Evolutionary conservation across 2,888 invertebrate species (phyloP), one percentile per base, ranked within the genome.

Genomic region (Diabrotica balteata): DNA sequence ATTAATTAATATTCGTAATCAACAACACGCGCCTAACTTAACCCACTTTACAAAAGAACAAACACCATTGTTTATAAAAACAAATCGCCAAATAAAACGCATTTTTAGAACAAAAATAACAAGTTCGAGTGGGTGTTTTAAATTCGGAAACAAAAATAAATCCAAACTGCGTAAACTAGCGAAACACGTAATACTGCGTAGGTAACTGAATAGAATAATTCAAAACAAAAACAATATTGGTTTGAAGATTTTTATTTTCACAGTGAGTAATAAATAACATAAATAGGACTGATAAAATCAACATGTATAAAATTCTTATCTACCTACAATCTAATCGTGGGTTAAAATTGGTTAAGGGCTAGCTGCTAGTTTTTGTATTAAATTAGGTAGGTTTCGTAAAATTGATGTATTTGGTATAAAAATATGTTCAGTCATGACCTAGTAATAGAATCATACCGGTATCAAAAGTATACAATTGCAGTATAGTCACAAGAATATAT

Each of bases 171-270:
- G 42, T 17, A 42, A 17, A 49, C 8, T n/a, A 32, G 5, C 42
- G 9, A 49, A 44, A 47, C 49, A 47, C 32, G 32, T 32, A 32
- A 32, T 32, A 32, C 32, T 32, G 32, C 32, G 32, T 32, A 32
- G 32, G 32, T 32, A 45, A 60, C 11, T 50, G 50, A 60, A 51
- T n/a, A 7, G 11, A 51, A 60, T 22, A 49, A 42, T 43, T 9
- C 50, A 60, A 43, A 44, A 51, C 43, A 17, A 43, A 17, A 44
- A 57, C 42, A 57, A 10, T 10, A 43, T 22, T 17, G 43, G 57
- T 43, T 42, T 17, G 49, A 54, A 46, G 53, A 63, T 55, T 55
- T 63, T 47, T 63, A 63, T 63, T 54, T 54, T 49, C 44, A 63
- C 52, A 55, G 47, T 22, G 53, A 17, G 53, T 46, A 53, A 53